phyloP scores from a whole-genome alignment of 2,797 vertebrate species.

The Pteronotus mesoamericanus region DNA sequence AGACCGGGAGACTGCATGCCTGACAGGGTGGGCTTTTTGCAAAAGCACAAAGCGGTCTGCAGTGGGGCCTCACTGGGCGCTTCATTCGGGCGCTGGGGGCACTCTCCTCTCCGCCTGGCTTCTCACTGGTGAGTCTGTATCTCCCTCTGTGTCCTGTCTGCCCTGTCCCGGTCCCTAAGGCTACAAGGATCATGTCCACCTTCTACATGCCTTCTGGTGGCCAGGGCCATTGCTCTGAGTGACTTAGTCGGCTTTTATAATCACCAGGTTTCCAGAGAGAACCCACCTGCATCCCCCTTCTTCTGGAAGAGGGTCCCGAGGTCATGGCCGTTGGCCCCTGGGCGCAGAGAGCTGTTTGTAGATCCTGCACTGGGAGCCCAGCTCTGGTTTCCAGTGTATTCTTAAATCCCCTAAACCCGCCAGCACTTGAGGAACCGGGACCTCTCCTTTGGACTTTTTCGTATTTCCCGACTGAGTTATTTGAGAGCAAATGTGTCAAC shows the following conservation, averaged over 20 bases:
- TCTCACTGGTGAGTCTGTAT: not conserved
- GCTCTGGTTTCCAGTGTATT: not conserved
- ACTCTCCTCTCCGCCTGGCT: not conserved
- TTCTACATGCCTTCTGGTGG: not conserved
- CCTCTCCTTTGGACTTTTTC: not conserved
- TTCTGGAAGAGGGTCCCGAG: not conserved
- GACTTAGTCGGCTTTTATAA: not conserved
- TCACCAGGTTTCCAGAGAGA: not conserved
- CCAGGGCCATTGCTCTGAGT: not conserved
- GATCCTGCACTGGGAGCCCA: not conserved
- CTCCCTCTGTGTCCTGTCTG: not conserved
- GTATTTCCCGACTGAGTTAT: not conserved
- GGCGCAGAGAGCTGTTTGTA: not conserved
- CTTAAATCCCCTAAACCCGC: not conserved
- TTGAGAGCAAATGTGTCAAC: not conserved
- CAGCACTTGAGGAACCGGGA: not conserved
- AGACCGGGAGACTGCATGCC: not conserved
- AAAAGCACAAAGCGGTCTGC: accelerated
- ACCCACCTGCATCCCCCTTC: not conserved
- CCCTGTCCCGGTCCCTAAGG: not conserved
- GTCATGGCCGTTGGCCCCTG: not conserved
- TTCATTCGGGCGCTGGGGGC: accelerated
- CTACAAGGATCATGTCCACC: not conserved
- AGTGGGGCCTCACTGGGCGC: not conserved
- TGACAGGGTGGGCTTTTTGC: not conserved